Evolutionary conservation across 2,113 vertebrate species (phyloP), one percentile per base, ranked within the genome.

Genomic region (Phrynosoma platyrhinos): DNA sequence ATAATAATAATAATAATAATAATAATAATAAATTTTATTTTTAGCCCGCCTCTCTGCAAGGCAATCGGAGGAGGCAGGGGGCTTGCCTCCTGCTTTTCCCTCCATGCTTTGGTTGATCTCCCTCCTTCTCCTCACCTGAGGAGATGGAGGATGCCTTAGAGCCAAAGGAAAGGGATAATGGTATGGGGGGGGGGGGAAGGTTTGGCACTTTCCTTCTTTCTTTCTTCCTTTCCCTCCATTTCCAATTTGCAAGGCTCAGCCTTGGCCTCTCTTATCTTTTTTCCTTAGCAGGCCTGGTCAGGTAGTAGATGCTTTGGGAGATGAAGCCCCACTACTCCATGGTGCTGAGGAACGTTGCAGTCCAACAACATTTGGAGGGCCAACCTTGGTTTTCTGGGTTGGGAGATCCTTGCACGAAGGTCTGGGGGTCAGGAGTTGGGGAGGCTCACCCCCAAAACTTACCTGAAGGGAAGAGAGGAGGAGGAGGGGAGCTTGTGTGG

Each of bases 51-150:
- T n/a, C n/a, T n/a, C n/a, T n/a, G n/a, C n/a, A n/a, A n/a, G n/a
- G n/a, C n/a, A n/a, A n/a, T n/a, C n/a, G n/a, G n/a, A n/a, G n/a
- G n/a, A n/a, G n/a, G n/a, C n/a, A n/a, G n/a, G n/a, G n/a, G n/a
- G n/a, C 36, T 74, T 1, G 82, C 36, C 9, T 0, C 5, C 25
- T 4, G 0, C 55, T 25, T 9, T 9, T 58, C 23, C 53, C 1
- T 9, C 21, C 0, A 1, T 16, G 6, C 36, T 16, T 88, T 93
- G 89, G 92, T 92, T 90, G 81, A 66, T n/a, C 82, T n/a, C 3
- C 3, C 7, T 47, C 47, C 47, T 72, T 21, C 36, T 36, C 72
- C 53, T 40, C 62, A 21, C 52, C 23, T 25, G 1, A 7, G 58
- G 10, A 2, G 20, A 21, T 5, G 9, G 27, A 16, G n/a, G 47